Evolutionary conservation across 92 coral and sea anemone species (phyloP).

Genomic region (Heteractis magnifica): DNA sequence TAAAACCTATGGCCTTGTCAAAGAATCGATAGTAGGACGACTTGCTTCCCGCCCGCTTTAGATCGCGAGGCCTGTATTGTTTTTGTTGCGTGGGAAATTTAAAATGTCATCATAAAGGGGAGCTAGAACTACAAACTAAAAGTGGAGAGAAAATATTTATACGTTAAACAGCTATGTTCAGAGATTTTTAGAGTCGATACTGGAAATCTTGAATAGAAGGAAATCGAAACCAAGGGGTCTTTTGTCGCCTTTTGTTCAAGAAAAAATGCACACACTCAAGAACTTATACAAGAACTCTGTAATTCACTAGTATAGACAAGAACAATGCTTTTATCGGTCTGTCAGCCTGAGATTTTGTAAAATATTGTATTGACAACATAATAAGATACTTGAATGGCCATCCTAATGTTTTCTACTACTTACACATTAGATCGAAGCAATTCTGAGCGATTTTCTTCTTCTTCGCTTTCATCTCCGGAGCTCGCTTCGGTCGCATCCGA

Average conservation of each 20-base stretch:
- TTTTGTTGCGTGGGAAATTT: constrained; percentile 89
- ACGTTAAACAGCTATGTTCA: background rate
- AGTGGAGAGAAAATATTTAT: background rate
- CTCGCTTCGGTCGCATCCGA: constrained; percentile 96
- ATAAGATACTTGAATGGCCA: background rate
- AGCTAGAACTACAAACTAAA: background rate
- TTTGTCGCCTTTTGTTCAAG: constrained; percentile 16
- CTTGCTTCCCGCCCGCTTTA: constrained; percentile 29
- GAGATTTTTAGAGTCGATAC: background rate
- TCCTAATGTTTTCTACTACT: constrained; percentile 25
- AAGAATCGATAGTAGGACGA: background rate
- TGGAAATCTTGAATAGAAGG: constrained; percentile 3
- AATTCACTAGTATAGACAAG: background rate
- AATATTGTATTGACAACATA: background rate
- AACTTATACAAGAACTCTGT: constrained; percentile 2
- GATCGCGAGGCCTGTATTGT: constrained; percentile 21
- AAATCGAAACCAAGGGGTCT: constrained; percentile 31
- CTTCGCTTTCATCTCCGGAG: constrained; percentile 97
- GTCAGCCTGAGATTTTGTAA: constrained; percentile 15
- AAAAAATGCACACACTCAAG: constrained; percentile 9
- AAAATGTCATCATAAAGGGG: constrained; percentile 52
- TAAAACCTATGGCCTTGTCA: background rate
- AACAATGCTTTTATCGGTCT: background rate
- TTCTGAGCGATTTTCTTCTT: constrained; percentile 54
- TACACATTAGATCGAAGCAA: constrained; percentile 26